Base-by-base conservation (phyloP, 1,140 invertebrate genomes). In the Gonatopus flavifemur region DNA sequence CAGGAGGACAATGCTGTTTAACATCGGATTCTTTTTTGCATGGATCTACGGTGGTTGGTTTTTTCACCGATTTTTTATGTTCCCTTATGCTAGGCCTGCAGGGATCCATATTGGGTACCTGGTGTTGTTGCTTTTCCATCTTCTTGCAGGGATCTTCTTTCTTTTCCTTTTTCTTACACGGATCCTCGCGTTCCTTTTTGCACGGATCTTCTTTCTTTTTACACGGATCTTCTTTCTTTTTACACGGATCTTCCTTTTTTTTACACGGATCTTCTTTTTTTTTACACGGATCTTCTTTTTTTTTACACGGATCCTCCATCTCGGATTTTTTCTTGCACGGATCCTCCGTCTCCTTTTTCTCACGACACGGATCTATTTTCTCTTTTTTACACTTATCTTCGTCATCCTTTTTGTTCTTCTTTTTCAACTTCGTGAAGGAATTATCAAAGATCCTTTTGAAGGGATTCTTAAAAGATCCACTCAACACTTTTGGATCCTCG, bases 1-100 rank as follows among this genome's bases (percentile, higher is more conserved):
- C 56, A 1, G 56, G 12, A 1, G 57, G 39, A 42, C 64, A 65
- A 4, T 48, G 7, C 31, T 55, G 55, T 5, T 38, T 35, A 8
- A 49, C n/a, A 15, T 18, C 30, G 2, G 16, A 3, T 21, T 31
- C 19, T 28, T 28, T 28, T 28, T 28, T 28, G 25, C 25, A 28
- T 28, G 25, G 25, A 28, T 28, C 25, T 7, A 28, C 12, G 6
- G 6, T 28, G 12, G 25, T 28, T 28, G 6, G 25, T 28, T 7
- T 12, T 7, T 28, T 12, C 6, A 6, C 6, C 25, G 25, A 28
- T 28, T 28, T 28, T 12, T 28, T 28, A 28, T 28, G 6, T n/a
- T n/a, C n/a, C n/a, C n/a, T n/a, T n/a, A n/a, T n/a, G n/a, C n/a
- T n/a, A n/a, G n/a, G n/a, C n/a, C n/a, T n/a, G n/a, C n/a, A n/a